These are phyloP conservation scores for Argopecten irradians DNA, from an alignment of 1,140 invertebrate species.

Conservation along the genomic window DNA sequence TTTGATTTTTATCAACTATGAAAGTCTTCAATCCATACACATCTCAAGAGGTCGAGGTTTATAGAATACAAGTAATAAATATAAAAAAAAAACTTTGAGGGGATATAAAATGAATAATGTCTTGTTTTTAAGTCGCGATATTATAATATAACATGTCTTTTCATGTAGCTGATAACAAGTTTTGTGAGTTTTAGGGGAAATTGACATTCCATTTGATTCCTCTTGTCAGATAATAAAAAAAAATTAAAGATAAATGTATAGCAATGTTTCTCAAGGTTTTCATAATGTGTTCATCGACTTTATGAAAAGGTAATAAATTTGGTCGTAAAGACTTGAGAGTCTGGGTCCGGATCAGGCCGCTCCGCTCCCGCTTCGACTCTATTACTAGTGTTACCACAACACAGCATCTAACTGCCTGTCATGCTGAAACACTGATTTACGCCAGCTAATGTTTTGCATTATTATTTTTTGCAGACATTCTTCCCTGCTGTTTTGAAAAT, in stretches of 20 bases:
- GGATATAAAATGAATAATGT: background rate
- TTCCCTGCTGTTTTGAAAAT: conserved; percentile 17
- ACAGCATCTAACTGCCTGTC: background rate
- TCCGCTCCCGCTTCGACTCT: background rate
- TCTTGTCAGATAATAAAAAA: background rate
- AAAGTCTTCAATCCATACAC: background rate
- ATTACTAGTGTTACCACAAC: conserved; percentile 9
- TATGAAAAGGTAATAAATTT: conserved; percentile 12
- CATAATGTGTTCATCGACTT: background rate
- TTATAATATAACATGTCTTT: background rate
- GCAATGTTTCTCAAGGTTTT: background rate
- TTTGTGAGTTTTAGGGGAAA: conserved; percentile 2
- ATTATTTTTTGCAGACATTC: background rate
- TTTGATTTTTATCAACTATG: background rate
- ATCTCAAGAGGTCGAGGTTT: background rate
- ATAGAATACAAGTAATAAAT: background rate
- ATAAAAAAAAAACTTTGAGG: background rate
- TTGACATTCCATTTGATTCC: conserved; percentile 8
- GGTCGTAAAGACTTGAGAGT: background rate
- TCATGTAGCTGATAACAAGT: background rate
- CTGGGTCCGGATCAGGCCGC: background rate
- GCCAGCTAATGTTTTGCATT: conserved; percentile 5
- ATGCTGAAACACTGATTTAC: background rate
- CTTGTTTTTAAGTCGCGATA: background rate
- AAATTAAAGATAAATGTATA: background rate